Conservation (phyloP, 2,113 vertebrate genomes). For the Scomber colias region DNA sequence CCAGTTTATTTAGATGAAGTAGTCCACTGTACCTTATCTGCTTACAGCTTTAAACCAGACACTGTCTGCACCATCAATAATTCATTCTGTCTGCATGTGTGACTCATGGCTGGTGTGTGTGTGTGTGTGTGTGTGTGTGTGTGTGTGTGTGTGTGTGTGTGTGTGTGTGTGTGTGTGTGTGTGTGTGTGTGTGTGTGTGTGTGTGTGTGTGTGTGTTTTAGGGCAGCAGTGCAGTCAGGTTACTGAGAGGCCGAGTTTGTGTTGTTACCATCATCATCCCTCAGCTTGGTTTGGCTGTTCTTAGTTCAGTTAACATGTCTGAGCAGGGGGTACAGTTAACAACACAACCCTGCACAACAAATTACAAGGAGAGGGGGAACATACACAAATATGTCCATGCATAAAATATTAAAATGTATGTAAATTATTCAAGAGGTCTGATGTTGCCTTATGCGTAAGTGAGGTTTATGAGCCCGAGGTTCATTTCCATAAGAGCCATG, state of each 20-base stretch:
- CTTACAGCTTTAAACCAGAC: slow-evolving; percentile 63
- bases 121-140: slow-evolving; percentile 12
- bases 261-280: slow-evolving; percentile 35
- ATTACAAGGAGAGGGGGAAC: slow-evolving; percentile 59
- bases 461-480: slow-evolving; percentile 66
- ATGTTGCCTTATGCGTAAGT: slow-evolving; percentile 61
- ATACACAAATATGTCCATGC: slow-evolving; percentile 70
- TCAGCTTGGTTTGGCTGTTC: slow-evolving; percentile 23
- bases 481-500: slow-evolving; percentile 74
- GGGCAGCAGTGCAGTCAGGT: slow-evolving; percentile 24
- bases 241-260: slow-evolving; percentile 29
- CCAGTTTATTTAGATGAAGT: slow-evolving; percentile 73
- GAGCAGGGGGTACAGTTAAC: slow-evolving; percentile 2
- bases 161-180: no score
- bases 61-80: slow-evolving; percentile 68
- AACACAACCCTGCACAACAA: slow-evolving; percentile 55
- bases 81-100: slow-evolving; percentile 65
- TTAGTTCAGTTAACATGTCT: slow-evolving; percentile 37
- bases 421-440: slow-evolving; percentile 76
- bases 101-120: slow-evolving; percentile 45
- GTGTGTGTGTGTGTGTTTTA: slow-evolving; percentile 10
- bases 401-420: slow-evolving; percentile 76
- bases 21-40: slow-evolving; percentile 66
- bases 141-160: background rate
- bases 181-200: slow-evolving; percentile 4